Percentiles rank a stretch among this genome's conserved stretches.
phyloP scores from a whole-genome alignment of 1,140 invertebrate genomes.

The Drosophila bipectinata region DNA sequence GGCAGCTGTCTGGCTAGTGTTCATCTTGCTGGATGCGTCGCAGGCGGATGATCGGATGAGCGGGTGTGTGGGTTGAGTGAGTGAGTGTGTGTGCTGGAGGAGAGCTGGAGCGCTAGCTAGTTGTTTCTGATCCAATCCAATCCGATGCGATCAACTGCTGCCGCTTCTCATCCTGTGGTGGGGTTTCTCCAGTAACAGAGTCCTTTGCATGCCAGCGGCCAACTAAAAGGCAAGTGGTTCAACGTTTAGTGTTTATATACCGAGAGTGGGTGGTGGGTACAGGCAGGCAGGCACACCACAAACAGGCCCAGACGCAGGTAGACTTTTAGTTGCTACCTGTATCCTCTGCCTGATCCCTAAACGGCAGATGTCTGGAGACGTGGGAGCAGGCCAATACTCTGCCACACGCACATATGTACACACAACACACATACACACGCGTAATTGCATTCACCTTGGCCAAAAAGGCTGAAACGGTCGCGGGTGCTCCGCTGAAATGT shows the following conservation, averaged over 20 bases:
- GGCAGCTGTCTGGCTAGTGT: slow-evolving; percentile 72
- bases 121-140: slow-evolving; percentile 19
- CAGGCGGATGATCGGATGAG: slow-evolving; percentile 6
- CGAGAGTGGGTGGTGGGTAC: slow-evolving; percentile 15
- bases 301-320: background rate
- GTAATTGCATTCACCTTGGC: slow-evolving; percentile 69
- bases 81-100: slow-evolving; percentile 21
- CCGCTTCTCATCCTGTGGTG: slow-evolving; percentile 69
- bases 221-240: slow-evolving; percentile 59
- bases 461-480: slow-evolving; percentile 21
- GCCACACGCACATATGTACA: slow-evolving; percentile 18
- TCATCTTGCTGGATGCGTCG: slow-evolving; percentile 52
- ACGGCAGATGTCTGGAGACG: slow-evolving; percentile 24
- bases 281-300: no score
- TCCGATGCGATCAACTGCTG: slow-evolving; percentile 55
- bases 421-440: slow-evolving; percentile 20
- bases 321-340: slow-evolving; percentile 26
- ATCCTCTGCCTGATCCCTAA: slow-evolving; percentile 33
- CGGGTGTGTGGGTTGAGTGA: slow-evolving; percentile 5
- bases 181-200: slow-evolving; percentile 43
- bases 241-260: slow-evolving; percentile 46
- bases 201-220: slow-evolving; percentile 42
- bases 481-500: slow-evolving; percentile 73
- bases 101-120: slow-evolving; percentile 18
- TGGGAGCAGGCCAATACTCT: slow-evolving; percentile 8